Evolutionary conservation across 2,797 vertebrate species (phyloP).

Genomic region (Choloepus didactylus): DNA sequence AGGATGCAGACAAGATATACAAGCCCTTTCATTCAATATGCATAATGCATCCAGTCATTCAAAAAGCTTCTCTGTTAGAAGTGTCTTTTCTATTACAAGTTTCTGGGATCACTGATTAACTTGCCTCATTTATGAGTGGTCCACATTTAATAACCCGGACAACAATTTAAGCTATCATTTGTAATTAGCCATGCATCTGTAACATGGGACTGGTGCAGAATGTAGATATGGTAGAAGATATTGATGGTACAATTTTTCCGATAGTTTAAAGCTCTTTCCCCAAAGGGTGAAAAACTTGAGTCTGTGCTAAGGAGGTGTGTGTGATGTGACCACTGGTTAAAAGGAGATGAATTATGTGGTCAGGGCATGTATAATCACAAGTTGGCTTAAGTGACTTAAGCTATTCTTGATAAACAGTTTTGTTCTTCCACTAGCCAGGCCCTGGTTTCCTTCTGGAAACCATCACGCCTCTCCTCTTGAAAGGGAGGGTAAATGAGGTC

Average conservation of each 20-base stretch:
- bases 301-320: neutral
- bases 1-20: rapidly evolving
- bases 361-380: neutral
- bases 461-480: conserved; percentile 32
- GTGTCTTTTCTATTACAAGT: neutral
- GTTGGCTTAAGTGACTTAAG: neutral
- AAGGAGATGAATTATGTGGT: neutral
- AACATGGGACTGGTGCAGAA: neutral
- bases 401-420: conserved; percentile 18
- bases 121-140: neutral
- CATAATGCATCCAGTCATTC: neutral
- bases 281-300: neutral
- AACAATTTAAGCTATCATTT: neutral
- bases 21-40: neutral
- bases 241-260: neutral
- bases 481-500: neutral
- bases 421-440: conserved; percentile 14
- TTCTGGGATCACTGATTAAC: neutral
- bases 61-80: neutral
- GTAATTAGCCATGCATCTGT: neutral
- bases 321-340: neutral
- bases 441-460: conserved; percentile 48
- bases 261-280: neutral
- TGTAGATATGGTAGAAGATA: neutral
- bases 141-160: neutral